Conservation (phyloP, 2,888 invertebrate genomes). For the Acleris holmiana region DNA sequence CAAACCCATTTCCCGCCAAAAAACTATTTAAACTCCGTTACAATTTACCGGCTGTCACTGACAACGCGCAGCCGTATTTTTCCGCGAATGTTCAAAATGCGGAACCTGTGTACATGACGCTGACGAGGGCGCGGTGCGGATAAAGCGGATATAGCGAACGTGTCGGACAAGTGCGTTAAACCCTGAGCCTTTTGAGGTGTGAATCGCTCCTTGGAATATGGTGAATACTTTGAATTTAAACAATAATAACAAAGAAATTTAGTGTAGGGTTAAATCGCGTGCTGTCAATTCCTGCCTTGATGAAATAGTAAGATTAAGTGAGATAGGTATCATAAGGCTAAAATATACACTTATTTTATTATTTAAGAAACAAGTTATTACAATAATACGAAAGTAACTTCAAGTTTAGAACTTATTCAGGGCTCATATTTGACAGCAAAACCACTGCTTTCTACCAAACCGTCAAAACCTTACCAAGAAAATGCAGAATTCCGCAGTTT, state of each 20-base stretch:
- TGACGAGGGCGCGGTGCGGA: constrained; percentile 15
- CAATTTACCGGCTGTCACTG: constrained; percentile 21
- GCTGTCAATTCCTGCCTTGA: too few relatives aligned
- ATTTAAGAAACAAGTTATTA: too few relatives aligned
- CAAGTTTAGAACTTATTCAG: too few relatives aligned
- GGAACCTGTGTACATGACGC: constrained; percentile 20
- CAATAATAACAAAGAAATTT: too few relatives aligned
- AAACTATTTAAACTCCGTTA: constrained; percentile 18
- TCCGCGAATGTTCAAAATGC: constrained; percentile 24
- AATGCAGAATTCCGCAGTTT: constrained; percentile 4
- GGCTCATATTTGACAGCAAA: not conserved
- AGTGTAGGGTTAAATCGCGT: too few relatives aligned
- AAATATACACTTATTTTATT: too few relatives aligned
- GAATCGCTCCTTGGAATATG: too few relatives aligned
- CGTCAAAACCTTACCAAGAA: not conserved
- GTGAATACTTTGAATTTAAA: too few relatives aligned
- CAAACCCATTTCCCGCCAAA: not conserved
- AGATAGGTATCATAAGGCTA: too few relatives aligned
- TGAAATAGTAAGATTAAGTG: too few relatives aligned
- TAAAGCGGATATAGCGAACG: not conserved
- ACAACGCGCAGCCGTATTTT: constrained; percentile 16
- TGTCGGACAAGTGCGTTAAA: not conserved
- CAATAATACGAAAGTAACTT: too few relatives aligned
- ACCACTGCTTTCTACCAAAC: not conserved
- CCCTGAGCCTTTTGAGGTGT: not conserved